These are phyloP conservation scores for Latrodectus hesperus DNA, from an alignment of 2,888 invertebrate genomes.

Conservation along the genomic window DNA sequence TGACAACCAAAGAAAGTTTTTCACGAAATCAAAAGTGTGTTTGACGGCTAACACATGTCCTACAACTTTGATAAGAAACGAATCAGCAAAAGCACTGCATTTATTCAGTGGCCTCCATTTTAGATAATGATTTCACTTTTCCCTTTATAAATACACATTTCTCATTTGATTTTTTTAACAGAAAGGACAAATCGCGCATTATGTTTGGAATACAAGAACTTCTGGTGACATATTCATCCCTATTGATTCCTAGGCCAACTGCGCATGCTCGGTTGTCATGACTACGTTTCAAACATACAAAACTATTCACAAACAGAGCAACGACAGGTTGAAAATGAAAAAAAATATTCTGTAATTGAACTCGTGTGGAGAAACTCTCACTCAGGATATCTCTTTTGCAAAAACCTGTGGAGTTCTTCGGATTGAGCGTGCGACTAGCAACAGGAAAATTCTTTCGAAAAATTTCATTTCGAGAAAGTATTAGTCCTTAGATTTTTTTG, in stretches of 20 bases:
- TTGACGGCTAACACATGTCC: not conserved
- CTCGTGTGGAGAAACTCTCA: constrained; percentile 19
- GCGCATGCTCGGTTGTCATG: constrained; percentile 50
- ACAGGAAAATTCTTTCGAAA: not conserved
- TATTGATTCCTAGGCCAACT: constrained; percentile 49
- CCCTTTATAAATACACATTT: not conserved
- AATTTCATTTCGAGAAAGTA: too few relatives aligned
- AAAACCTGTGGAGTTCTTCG: constrained; percentile 56
- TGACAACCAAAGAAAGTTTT: constrained; percentile 1
- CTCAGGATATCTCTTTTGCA: constrained; percentile 6
- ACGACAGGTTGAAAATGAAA: constrained; percentile 53
- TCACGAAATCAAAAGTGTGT: not conserved
- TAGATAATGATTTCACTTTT: not conserved
- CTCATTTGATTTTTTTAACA: not conserved
- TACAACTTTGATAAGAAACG: not conserved
- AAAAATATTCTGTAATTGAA: constrained; percentile 54
- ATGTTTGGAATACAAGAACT: constrained; percentile 11
- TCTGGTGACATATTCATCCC: constrained; percentile 17
- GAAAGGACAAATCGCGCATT: not conserved
- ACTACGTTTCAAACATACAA: constrained; percentile 47
- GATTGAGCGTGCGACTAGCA: constrained; percentile 8
- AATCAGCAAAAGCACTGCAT: not conserved
- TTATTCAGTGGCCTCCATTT: not conserved
- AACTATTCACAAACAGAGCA: constrained; percentile 60
- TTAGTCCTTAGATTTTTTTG: not conserved